Percentiles rank a stretch among this genome's conserved stretches.
Conservation (phyloP, 1,140 invertebrate species). For the Drosophila burlai region DNA sequence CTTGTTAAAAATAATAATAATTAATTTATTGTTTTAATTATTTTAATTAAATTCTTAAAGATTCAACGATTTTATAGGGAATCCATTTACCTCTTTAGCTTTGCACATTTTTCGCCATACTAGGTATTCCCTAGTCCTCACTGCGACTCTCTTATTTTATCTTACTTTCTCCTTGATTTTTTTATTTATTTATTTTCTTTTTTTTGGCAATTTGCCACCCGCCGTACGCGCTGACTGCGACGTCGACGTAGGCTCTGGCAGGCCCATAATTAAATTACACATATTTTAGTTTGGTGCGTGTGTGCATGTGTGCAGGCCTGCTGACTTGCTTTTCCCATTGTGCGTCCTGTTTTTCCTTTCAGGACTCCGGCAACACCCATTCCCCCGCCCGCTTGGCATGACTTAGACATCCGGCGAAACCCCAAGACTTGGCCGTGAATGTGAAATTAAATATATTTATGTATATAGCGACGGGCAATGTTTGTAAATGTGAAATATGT, state of each 20-base stretch:
- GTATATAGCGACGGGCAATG: conserved; percentile 9
- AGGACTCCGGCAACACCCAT: conserved; percentile 45
- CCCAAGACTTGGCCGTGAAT: conserved; percentile 48
- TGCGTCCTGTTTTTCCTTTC: conserved; percentile 42
- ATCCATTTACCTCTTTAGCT: too few relatives aligned
- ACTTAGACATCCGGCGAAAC: conserved; percentile 56
- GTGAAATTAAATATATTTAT: conserved; percentile 52
- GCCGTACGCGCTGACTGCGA: conserved; percentile 57
- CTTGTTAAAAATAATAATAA: too few relatives aligned
- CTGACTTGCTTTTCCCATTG: conserved; percentile 74
- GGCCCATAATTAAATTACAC: conserved; percentile 82
- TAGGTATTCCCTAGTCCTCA: conserved; percentile 17
- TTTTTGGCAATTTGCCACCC: conserved; percentile 82
- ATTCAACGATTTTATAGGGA: too few relatives aligned
- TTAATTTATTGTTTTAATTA: too few relatives aligned
- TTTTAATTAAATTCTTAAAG: too few relatives aligned
- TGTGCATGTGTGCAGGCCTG: conserved; percentile 56
- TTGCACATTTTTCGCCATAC: not conserved
- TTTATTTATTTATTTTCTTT: conserved; percentile 7
- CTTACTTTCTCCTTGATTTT: conserved; percentile 18
- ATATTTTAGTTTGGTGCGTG: conserved; percentile 52
- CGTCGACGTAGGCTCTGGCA: conserved; percentile 32
- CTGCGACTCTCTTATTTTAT: not conserved
- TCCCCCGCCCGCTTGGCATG: conserved; percentile 6
- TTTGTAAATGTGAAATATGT: conserved; percentile 66